Base-by-base conservation (phyloP, 2,888 invertebrate genomes). In the Eledona agricola region DNA sequence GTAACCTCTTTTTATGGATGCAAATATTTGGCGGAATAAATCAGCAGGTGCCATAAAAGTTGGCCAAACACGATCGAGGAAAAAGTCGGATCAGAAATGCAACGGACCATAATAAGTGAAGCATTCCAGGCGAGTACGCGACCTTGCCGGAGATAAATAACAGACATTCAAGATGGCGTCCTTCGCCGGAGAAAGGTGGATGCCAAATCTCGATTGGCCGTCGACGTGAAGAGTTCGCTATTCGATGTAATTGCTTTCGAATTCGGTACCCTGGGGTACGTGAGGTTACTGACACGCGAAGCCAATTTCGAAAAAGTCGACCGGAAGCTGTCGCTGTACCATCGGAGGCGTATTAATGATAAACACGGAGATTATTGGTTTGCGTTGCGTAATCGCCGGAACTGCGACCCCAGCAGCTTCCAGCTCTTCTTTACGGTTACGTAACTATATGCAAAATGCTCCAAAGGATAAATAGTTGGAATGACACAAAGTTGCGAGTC, bases 41-140 rank as follows among this genome's bases (percentile, higher is more conserved):
- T 42, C 31, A 31, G 17, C n/a, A 17, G 4, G 7, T n/a, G 28
- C 26, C 23, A 16, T 38, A 38, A 28, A 40, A 9, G 7, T 31
- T 16, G 9, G 13, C 13, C 9, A 20, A 35, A 35, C 25, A 38
- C 1, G n/a, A 32, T 40, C 28, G 17, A 11, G 13, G 1, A 23
- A 15, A 37, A 37, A 38, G 34, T n/a, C n/a, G n/a, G n/a, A 37
- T 28, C 35, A 37, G 25, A 38, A 40, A 20, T 32, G 38, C 34
- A 32, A 6, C 13, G n/a, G n/a, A 15, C n/a, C 31, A 26, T 47
- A 56, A 55, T 52, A 38, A 37, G 19, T 46, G 46, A 58, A 23
- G 19, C 62, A 66, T 66, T 65, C 63, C 64, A 38, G 26, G 28
- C 49, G 58, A 64, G 65, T 64, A 63, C 64, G 61, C 63, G 64